A percentile compares a stretch with the other conserved stretches of the same genome.
Conservation (phyloP, 2,797 vertebrate genomes). For the Cynopterus sphinx region DNA sequence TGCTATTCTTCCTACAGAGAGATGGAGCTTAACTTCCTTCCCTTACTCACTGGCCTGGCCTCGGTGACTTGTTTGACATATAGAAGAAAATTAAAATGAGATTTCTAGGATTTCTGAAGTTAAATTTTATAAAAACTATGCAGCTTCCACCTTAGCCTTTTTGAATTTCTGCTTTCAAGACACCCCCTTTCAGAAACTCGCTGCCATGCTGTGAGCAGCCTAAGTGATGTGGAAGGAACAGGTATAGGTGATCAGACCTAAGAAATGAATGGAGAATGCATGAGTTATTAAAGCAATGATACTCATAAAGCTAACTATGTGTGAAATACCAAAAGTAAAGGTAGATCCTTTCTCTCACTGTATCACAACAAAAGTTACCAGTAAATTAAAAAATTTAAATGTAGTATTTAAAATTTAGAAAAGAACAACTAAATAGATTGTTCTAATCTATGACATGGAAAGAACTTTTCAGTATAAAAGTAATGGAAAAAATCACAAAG, state of each 20-base stretch:
- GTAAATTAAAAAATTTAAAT: not conserved
- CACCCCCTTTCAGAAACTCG: not conserved
- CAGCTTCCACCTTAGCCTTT: not conserved
- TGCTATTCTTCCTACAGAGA: not conserved
- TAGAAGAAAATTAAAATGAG: not conserved
- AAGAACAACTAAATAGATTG: not conserved
- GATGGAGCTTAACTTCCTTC: not conserved
- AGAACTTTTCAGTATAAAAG: not conserved
- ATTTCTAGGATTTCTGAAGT: not conserved
- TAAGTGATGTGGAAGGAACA: not conserved
- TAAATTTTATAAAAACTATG: not conserved
- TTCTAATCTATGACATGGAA: not conserved
- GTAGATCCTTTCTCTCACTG: not conserved
- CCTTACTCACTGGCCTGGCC: not conserved
- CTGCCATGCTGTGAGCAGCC: not conserved
- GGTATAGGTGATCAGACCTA: not conserved
- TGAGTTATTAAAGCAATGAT: not conserved
- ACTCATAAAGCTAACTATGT: not conserved
- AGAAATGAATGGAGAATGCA: not conserved
- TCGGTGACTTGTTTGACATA: not conserved
- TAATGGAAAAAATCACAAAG: not conserved
- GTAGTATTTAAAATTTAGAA: not conserved
- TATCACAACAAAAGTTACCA: not conserved
- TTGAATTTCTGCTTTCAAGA: not conserved
- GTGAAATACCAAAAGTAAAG: not conserved